Percentiles rank a stretch among this genome's conserved stretches.
phyloP scores from a whole-genome alignment of 1,140 invertebrate genomes.

The Neuroterus valhalla region DNA sequence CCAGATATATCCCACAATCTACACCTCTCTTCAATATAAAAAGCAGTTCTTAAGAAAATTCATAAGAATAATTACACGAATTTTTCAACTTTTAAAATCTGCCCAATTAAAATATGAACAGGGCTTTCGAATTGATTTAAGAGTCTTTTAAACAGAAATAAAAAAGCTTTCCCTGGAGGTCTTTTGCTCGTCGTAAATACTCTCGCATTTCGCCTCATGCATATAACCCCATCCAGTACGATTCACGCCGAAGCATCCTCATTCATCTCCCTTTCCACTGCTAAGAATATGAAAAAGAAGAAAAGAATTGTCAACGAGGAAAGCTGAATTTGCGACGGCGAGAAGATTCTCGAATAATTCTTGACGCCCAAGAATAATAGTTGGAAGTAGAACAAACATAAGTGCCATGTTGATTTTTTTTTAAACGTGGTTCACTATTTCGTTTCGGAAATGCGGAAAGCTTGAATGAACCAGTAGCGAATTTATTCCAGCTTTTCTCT shows the following conservation, averaged over 20 bases:
- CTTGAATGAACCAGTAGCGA: neutral
- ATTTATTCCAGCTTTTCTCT: conserved; percentile 6
- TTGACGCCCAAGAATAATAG: conserved; percentile 50
- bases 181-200: conserved; percentile 13
- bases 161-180: too few relatives aligned
- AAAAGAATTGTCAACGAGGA: conserved; percentile 29
- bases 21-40: too few relatives aligned
- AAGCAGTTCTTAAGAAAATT: too few relatives aligned
- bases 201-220: neutral
- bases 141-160: too few relatives aligned
- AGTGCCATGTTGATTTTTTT: neutral
- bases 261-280: conserved; percentile 25
- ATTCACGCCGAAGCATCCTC: neutral
- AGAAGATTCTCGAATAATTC: conserved; percentile 53
- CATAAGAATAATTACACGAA: too few relatives aligned
- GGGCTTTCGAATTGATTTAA: too few relatives aligned
- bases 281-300: conserved; percentile 28
- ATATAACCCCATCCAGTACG: conserved; percentile 14
- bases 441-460: neutral
- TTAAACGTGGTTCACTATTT: neutral
- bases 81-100: too few relatives aligned
- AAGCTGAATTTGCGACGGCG: conserved; percentile 8
- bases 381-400: neutral
- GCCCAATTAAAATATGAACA: too few relatives aligned
- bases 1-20: too few relatives aligned